Evolutionary conservation across 2,113 vertebrate species (phyloP).

Genomic region (Natator depressus): DNA sequence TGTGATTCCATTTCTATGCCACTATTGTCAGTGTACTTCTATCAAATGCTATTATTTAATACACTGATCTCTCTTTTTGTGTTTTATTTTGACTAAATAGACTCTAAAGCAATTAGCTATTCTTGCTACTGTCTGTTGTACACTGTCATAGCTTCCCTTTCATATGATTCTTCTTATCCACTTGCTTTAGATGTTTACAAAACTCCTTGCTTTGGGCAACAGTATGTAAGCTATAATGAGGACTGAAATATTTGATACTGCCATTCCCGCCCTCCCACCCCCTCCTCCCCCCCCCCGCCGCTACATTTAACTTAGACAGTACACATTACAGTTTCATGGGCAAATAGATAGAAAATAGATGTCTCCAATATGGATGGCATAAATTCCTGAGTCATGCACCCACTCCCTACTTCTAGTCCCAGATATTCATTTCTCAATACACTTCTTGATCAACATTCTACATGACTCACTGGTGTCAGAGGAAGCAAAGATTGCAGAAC

Average conservation of each 20-base stretch:
- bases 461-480: background rate
- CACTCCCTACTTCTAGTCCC: background rate
- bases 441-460: background rate
- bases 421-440: background rate
- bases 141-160: background rate
- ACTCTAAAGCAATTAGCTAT: background rate
- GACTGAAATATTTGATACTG: background rate
- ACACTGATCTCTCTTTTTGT: background rate
- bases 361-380: background rate
- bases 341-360: background rate
- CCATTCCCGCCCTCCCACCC: too few relatives aligned
- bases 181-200: background rate
- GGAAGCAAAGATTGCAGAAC: background rate
- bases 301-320: background rate
- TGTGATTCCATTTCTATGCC: background rate
- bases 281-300: fast-evolving
- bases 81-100: background rate
- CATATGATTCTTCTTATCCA: background rate
- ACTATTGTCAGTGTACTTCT: background rate
- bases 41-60: background rate
- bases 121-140: background rate
- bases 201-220: background rate
- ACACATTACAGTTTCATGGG: background rate
- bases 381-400: background rate
- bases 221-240: background rate